Evolutionary conservation across 2,113 vertebrate species (phyloP).

Genomic region (Thomomys bottae): DNA sequence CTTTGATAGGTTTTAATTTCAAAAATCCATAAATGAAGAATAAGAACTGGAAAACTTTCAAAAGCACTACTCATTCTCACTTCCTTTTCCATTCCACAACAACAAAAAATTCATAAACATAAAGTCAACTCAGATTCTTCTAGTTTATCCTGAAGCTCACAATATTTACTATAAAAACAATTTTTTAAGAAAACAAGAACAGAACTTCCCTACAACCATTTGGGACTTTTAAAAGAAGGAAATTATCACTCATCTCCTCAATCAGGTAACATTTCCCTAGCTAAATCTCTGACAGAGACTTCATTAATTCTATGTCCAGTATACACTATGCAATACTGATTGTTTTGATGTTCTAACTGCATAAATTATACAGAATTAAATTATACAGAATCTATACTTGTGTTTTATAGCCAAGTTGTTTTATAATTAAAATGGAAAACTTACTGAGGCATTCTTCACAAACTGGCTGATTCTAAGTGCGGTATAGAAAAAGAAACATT

Average conservation of each 20-base stretch:
- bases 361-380: background rate
- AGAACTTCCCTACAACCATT: background rate
- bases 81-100: background rate
- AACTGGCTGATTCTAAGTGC: background rate
- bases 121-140: background rate
- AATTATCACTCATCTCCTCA: background rate
- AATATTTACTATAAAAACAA: background rate
- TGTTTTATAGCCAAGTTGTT: constrained; percentile 3
- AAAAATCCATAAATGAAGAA: background rate
- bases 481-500: constrained; percentile 14
- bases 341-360: background rate
- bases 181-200: background rate
- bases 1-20: constrained; percentile 7
- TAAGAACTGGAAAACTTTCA: background rate
- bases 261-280: background rate
- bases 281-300: background rate
- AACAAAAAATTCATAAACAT: background rate
- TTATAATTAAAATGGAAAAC: background rate
- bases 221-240: background rate
- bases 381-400: background rate
- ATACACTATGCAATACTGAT: background rate
- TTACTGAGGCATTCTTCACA: background rate
- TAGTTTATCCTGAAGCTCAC: background rate
- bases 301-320: background rate
- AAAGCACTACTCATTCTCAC: background rate